Base-by-base conservation (phyloP, 2,888 invertebrate genomes). In the Acronicta psi region DNA sequence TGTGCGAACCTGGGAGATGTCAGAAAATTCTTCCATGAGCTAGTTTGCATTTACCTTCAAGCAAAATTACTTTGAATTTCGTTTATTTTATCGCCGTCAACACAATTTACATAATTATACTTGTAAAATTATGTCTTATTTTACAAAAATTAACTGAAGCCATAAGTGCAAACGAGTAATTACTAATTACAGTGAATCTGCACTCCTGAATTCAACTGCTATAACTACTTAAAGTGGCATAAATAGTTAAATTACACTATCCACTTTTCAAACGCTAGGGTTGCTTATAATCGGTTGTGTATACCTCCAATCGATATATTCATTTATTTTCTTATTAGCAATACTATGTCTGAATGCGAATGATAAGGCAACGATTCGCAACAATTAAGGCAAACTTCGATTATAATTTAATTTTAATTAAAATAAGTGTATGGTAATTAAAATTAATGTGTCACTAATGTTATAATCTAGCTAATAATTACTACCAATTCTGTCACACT, bases 371-470 rank as follows among this genome's bases (percentile, higher is more conserved):
- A 53, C 34, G 37, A 42, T 51, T 50, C 45, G 34, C 60, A 16
- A 34, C 31, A 52, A 49, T 37, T 67, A 67, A 67, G 67, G 67
- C 67, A 57, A 31, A 50, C 58, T 67, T 67, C 67, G 67, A 62
- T 67, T 62, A 67, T 62, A 67, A 67, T 67, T 67, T 50, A 57
- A 67, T 67, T 67, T 62, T 50, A 50, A 29, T 31, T 5, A 34
- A 34, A 6, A 31, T 57, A 69, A 66, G 69, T 58, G 52, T 62
- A 53, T 47, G 58, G 56, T 68, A 50, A 52, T 49, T n/a, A 64
- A n/a, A 38, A 47, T 49, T 34, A 6, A 13, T 1, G 2, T 1
- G 13, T 4, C 29, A 29, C 29, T 29, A 11, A 29, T 29, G 3
- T 11, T 29, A 29, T 5, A 29, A 34, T 7, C 7, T 34, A 34